Evolutionary conservation across 2,113 vertebrate genomes (phyloP).

Genomic region (Rhinopomastus cyanomelas): DNA sequence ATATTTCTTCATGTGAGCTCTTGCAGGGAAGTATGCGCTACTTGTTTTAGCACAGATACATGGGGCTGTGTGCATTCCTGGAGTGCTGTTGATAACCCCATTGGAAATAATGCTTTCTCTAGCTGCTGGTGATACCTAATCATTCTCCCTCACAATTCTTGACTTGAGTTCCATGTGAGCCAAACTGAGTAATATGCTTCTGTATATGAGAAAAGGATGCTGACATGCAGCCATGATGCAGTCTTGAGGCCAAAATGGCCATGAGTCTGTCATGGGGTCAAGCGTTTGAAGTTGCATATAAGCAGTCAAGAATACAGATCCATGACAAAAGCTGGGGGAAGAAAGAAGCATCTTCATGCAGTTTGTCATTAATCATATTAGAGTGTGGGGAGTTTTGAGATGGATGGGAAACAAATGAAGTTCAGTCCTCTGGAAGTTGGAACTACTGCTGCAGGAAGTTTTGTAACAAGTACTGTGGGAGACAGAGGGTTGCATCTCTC

Average conservation of each 20-base stretch:
- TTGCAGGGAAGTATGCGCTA: not conserved
- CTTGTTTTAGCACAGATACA: not conserved
- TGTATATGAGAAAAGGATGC: not conserved
- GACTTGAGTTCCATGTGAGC: not conserved
- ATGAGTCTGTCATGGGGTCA: not conserved
- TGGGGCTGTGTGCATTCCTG: not conserved
- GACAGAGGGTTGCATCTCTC: not conserved
- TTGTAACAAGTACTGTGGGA: constrained; percentile 24
- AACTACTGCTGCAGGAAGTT: constrained; percentile 29
- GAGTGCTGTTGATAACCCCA: not conserved
- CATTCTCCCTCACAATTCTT: not conserved
- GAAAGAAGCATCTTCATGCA: not conserved
- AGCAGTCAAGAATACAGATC: not conserved
- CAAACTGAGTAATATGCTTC: not conserved
- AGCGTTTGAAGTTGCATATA: not conserved
- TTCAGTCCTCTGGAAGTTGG: not conserved
- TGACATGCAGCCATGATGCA: not conserved
- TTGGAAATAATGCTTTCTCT: not conserved
- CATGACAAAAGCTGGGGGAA: not conserved
- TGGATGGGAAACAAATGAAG: not conserved
- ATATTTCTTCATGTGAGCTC: not conserved
- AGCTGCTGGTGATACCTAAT: not conserved
- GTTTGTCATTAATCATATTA: not conserved
- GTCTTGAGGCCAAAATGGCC: not conserved
- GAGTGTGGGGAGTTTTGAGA: not conserved